Percentiles rank a stretch among this genome's conserved stretches.
Evolutionary conservation across 2,797 vertebrate genomes (phyloP).

Genomic region (Ceyx erithaca): DNA sequence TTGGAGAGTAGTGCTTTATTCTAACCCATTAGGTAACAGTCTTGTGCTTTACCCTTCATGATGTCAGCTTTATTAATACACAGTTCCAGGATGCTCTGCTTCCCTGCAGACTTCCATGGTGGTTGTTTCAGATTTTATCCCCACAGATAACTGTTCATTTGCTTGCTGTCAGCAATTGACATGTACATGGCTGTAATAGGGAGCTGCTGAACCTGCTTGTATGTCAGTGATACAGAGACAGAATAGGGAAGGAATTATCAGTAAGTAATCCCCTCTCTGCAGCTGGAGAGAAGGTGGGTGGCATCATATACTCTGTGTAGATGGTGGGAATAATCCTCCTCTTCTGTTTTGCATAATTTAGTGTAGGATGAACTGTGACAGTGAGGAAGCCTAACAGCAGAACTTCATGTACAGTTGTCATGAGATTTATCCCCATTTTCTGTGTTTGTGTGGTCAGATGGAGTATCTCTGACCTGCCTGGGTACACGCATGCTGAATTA

Average conservation of each 20-base stretch:
- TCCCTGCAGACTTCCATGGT: background rate
- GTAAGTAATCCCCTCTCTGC: background rate
- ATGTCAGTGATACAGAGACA: background rate
- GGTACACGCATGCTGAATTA: background rate
- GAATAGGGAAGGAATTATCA: background rate
- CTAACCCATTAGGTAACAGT: background rate
- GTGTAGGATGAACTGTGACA: background rate
- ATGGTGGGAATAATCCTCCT: background rate
- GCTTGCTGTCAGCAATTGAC: background rate
- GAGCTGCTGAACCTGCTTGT: background rate
- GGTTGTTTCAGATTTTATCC: background rate
- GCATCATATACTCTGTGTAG: background rate
- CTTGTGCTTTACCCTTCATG: background rate
- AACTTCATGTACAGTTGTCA: background rate
- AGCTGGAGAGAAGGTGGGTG: background rate
- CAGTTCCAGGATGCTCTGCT: background rate
- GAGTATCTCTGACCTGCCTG: background rate
- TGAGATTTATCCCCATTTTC: background rate
- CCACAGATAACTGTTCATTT: background rate
- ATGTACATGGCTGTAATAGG: background rate
- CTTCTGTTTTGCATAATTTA: background rate
- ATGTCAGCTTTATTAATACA: background rate
- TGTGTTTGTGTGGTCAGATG: fast-evolving
- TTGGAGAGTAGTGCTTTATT: background rate
- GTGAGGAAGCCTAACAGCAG: background rate